Evolutionary conservation across 1,140 invertebrate genomes (phyloP), one percentile per base, ranked within the genome.

Genomic region (Arctopsyche grandis): DNA sequence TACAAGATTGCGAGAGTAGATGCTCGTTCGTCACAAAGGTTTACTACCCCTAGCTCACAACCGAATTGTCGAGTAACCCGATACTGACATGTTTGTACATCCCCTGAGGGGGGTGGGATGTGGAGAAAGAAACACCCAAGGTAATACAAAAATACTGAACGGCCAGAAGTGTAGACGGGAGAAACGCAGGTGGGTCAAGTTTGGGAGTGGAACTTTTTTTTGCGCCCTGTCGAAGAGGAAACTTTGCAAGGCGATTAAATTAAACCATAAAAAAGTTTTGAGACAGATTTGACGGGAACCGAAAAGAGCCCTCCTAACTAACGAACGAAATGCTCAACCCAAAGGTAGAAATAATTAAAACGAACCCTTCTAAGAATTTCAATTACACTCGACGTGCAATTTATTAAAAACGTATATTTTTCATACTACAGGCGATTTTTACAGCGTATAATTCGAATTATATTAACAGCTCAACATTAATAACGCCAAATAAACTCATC

Each of bases 81-180:
- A 76, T 60, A 76, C 63, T 69, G 75, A 63, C 75, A 77, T 77
- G 75, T 77, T 77, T 77, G 75, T 77, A 66, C 26, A 1, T 66
- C 75, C 63, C 75, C 14, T 22, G 75, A 69, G 75, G 60, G 16
- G 46, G 38, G 3, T 29, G 58, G 63, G 22, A n/a, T n/a, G 22
- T 56, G 52, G 9, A 9, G 24, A 10, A 66, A 77, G 75, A 69
- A 69, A 69, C 66, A 77, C 22, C 38, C 75, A 77, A 66, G 16
- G 44, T 77, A 69, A 77, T 38, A 69, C 19, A 66, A 69, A 69
- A 69, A 77, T 69, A 66, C 74, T 56, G 46, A 29, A 38, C 56
- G 22, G 52, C 26, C n/a, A 24, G 9, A 16, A 9, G 7, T 19
- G 43, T 38, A 43, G 26, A 24, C 12, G 12, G 26, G 69, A 70